phyloP scores from a whole-genome alignment of 1,140 invertebrate species.

The Heliconius himera region DNA sequence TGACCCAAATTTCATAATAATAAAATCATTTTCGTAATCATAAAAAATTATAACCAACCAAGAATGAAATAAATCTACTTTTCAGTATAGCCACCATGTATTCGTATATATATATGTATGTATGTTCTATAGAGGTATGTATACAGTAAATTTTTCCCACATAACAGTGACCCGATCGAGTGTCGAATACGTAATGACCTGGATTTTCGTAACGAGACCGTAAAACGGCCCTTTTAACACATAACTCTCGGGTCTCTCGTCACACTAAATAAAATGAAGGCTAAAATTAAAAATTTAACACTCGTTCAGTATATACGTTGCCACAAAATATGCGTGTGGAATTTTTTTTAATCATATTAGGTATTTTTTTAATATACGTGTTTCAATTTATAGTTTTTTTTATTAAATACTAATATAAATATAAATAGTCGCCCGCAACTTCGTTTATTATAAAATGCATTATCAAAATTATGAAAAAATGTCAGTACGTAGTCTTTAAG shows the following conservation, averaged over 20 bases:
- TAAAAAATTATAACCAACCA: no score
- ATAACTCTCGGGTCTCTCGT: background rate
- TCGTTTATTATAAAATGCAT: no score
- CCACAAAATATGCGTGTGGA: background rate
- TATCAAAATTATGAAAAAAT: no score
- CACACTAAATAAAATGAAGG: background rate
- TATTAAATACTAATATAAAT: no score
- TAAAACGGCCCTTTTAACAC: constrained; percentile 7
- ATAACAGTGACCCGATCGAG: background rate
- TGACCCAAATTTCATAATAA: no score
- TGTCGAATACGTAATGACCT: constrained; percentile 18
- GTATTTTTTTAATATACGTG: no score
- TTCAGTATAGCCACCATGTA: no score
- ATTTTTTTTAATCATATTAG: background rate
- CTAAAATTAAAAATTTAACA: constrained; percentile 15
- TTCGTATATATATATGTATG: background rate
- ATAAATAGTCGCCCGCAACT: no score
- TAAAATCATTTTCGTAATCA: no score
- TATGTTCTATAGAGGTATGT: background rate
- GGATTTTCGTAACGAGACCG: constrained; percentile 13
- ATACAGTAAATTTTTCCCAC: constrained; percentile 7
- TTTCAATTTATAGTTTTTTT: no score
- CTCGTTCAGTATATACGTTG: background rate
- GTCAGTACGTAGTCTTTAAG: no score
- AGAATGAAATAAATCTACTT: no score